Conservation (phyloP, 2,113 vertebrate species). For the Pygoscelis antarcticus region DNA sequence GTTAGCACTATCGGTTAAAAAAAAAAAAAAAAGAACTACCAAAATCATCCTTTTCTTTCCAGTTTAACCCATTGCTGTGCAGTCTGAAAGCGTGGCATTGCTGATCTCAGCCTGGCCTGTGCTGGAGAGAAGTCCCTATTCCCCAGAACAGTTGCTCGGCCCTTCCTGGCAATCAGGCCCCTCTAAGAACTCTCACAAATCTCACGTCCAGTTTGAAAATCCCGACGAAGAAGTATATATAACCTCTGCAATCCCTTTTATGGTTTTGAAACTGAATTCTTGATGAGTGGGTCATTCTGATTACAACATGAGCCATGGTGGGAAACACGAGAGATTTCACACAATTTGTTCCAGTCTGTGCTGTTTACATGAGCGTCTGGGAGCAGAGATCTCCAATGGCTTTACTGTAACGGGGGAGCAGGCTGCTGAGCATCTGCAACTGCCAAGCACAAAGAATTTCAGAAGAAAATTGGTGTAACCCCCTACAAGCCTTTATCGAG, state of each 20-base stretch:
- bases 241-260: not conserved
- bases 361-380: not conserved
- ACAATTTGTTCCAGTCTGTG: not conserved
- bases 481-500: not conserved
- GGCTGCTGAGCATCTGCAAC: not conserved
- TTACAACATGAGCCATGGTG: not conserved
- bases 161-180: not conserved
- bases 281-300: not conserved
- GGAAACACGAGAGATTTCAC: not conserved
- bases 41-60: not conserved
- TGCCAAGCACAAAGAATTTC: not conserved
- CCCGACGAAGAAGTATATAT: not conserved
- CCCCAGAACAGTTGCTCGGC: not conserved
- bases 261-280: not conserved
- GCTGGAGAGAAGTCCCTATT: not conserved
- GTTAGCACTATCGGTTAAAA: not conserved
- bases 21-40: not conserved
- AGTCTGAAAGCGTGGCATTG: not conserved
- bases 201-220: not conserved
- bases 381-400: not conserved
- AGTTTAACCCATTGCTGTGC: not conserved
- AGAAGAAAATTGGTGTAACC: not conserved
- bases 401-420: not conserved
- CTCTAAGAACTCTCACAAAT: not conserved
- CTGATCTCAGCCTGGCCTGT: not conserved